Conservation (phyloP, 1,140 invertebrate genomes). For the Brachionus angularis region DNA sequence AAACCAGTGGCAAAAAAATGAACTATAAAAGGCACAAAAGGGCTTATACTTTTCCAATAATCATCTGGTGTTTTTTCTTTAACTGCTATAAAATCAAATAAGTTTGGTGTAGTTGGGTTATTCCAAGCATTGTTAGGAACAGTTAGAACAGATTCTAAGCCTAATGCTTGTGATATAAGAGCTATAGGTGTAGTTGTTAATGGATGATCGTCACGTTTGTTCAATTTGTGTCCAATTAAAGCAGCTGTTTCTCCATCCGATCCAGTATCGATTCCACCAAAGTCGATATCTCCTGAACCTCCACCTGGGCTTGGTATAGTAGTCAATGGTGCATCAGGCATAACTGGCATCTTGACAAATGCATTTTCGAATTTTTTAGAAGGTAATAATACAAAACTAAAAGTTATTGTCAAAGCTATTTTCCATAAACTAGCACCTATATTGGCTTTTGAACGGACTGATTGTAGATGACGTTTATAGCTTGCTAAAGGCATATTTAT, state of each 20-base stretch:
- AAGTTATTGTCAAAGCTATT: constrained; percentile 49
- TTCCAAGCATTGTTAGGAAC: constrained; percentile 42
- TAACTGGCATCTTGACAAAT: constrained; percentile 35
- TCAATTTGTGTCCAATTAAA: not conserved
- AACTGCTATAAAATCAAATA: constrained; percentile 37
- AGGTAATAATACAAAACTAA: constrained; percentile 45
- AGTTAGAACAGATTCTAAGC: constrained; percentile 12
- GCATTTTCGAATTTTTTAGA: constrained; percentile 37
- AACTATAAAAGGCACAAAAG: constrained; percentile 48
- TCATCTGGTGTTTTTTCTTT: constrained; percentile 44
- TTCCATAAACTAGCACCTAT: constrained; percentile 52
- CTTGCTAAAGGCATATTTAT: constrained; percentile 47
- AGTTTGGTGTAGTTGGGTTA: constrained; percentile 26
- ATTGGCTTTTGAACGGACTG: constrained; percentile 51
- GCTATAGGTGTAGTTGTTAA: not conserved
- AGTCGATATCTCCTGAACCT: constrained; percentile 26
- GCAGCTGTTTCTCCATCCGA: not conserved
- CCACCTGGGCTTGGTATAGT: not conserved
- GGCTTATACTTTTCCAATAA: constrained; percentile 45
- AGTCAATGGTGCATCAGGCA: not conserved
- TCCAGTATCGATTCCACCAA: constrained; percentile 12
- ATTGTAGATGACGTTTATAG: constrained; percentile 48
- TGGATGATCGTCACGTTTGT: not conserved
- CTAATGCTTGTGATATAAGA: not conserved
- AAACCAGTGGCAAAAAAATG: constrained; percentile 50